Conservation (phyloP, 2,113 vertebrate genomes). For the Oryzias celebensis region DNA sequence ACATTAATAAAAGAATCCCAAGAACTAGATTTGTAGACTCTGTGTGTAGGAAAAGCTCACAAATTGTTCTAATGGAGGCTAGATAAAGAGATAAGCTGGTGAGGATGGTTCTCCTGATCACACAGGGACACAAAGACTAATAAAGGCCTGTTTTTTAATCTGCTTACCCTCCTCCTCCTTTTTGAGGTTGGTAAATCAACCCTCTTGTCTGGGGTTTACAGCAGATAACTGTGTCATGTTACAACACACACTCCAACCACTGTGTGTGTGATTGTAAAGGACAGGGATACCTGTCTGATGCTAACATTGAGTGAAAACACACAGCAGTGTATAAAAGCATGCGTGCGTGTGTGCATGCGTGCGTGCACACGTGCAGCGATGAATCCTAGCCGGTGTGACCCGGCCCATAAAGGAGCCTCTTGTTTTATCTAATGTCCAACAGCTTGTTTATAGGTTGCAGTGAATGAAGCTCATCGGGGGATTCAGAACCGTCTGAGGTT, state of each 20-base stretch:
- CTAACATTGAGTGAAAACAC: constrained; percentile 16
- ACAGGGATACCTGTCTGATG: constrained; percentile 26
- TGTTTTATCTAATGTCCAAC: constrained; percentile 77
- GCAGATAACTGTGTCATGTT: constrained; percentile 60
- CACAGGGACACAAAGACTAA: constrained; percentile 20
- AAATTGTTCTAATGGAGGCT: constrained; percentile 26
- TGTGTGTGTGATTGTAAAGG: constrained; percentile 43
- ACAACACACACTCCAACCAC: constrained; percentile 59
- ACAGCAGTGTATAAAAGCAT: constrained; percentile 18
- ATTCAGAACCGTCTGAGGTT: constrained; percentile 31
- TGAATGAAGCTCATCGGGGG: constrained; percentile 58
- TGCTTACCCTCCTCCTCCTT: constrained; percentile 8
- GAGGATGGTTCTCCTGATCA: background rate
- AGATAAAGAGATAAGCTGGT: background rate
- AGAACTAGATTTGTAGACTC: constrained; percentile 14
- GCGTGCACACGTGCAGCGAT: constrained; percentile 48
- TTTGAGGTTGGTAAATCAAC: constrained; percentile 30
- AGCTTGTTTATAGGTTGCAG: constrained; percentile 69
- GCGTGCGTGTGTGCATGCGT: background rate
- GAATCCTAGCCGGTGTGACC: constrained; percentile 66
- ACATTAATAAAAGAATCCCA: too few species aligned
- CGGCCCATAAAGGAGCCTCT: constrained; percentile 54
- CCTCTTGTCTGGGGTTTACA: constrained; percentile 58
- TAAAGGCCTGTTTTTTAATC: constrained; percentile 32
- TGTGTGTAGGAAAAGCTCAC: constrained; percentile 15